These are phyloP conservation scores for Pantherophis vulpinus DNA, from an alignment of 2,797 vertebrate species.

Conservation along the genomic window DNA sequence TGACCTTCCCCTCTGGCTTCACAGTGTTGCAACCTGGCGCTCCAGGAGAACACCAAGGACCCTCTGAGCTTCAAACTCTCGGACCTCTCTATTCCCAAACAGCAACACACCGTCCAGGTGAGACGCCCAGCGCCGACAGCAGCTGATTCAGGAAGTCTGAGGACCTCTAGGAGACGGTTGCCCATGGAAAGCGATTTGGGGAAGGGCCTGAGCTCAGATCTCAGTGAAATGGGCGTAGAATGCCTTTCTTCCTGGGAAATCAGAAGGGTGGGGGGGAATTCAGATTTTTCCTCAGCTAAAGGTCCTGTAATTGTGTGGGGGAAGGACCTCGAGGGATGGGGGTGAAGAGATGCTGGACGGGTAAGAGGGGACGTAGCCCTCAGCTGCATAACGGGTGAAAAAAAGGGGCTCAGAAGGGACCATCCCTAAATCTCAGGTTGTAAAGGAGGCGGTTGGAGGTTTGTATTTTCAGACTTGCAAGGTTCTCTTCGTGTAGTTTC, in stretches of 20 bases:
- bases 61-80: conserved; percentile 85
- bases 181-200: not conserved
- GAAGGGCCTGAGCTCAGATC: not conserved
- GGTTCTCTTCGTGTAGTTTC: too few species aligned
- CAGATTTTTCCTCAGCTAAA: not conserved
- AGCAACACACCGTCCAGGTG: conserved; percentile 87
- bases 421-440: too few species aligned
- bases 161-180: not conserved
- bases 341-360: too few species aligned
- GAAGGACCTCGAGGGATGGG: too few species aligned
- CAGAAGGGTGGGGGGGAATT: not conserved
- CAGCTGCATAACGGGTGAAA: too few species aligned
- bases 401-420: too few species aligned
- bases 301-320: not conserved
- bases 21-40: conserved; percentile 86
- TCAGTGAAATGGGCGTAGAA: not conserved
- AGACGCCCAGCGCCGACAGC: not conserved
- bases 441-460: too few species aligned
- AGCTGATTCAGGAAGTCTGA: accelerated
- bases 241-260: not conserved
- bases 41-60: conserved; percentile 85
- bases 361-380: too few species aligned
- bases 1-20: not conserved
- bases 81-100: conserved; percentile 86
- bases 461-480: too few species aligned